Evolutionary conservation across 1,140 invertebrate genomes (phyloP), one percentile per base, ranked within the genome.

Genomic region (Oryctes rhinoceros): DNA sequence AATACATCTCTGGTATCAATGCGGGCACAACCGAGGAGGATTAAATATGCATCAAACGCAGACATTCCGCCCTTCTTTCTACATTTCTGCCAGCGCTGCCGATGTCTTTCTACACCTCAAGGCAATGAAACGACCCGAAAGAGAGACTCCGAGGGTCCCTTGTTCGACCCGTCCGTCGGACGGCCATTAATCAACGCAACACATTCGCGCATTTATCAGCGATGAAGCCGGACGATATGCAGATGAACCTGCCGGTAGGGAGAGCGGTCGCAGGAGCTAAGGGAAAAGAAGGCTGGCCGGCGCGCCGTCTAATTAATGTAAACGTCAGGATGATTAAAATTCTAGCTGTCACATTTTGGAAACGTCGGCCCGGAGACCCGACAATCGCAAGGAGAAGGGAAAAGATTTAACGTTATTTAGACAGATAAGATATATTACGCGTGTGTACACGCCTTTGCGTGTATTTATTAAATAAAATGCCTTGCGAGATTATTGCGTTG

Each of bases 321-420:
- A 59, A 59, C 53, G 53, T 59, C 53, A 59, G 15, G 53, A 59
- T 59, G 53, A 59, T 59, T 59, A 59, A 59, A 59, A 59, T 59
- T 59, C 53, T 18, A 59, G 53, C 53, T 18, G 53, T 59, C 53
- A 59, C 53, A 59, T 59, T n/a, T 59, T 18, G 53, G 53, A 59
- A 59, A 59, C 18, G n/a, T 15, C n/a, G 49, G 49, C 9, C 1
- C 3, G 5, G 5, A 10, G 39, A 10, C 39, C 9, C 39, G 39
- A 10, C 39, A 10, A 10, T 10, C 39, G 39, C 39, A n/a, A 13
- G 18, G 18, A 59, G 15, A 59, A 59, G 6, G 15, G n/a, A 59
- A 59, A 59, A 59, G 53, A 59, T 59, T 59, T 6, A 18, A 59
- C 53, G 15, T 18, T 59, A 59, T 59, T 59, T 59, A 59, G 18